Evolutionary conservation across 1,140 invertebrate genomes (phyloP).

Genomic region (Cheumatopsyche charites): DNA sequence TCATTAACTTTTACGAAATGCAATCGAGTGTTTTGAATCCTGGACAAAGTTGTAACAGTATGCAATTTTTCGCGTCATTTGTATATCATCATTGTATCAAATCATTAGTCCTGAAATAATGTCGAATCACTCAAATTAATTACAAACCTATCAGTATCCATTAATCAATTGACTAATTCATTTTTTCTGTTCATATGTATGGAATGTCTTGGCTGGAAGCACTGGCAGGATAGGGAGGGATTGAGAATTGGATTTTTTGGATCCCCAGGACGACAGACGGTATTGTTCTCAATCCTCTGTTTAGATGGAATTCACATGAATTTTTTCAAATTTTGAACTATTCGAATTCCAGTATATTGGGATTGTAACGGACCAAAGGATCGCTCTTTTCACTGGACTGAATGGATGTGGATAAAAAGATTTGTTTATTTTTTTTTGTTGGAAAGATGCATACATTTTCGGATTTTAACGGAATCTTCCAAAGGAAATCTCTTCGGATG

Average conservation of each 20-base stretch:
- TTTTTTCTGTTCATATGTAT: slow-evolving; percentile 50
- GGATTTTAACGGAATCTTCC: background rate
- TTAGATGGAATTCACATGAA: slow-evolving; percentile 23
- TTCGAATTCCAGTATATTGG: slow-evolving; percentile 16
- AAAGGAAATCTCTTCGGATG: slow-evolving; percentile 1
- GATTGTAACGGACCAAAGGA: slow-evolving; percentile 23
- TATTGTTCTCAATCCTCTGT: slow-evolving; percentile 39
- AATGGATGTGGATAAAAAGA: slow-evolving; percentile 10
- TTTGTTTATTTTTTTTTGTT: slow-evolving; percentile 6
- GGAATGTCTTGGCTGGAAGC: slow-evolving; percentile 44
- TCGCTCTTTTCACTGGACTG: slow-evolving; percentile 30
- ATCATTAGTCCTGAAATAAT: too few relatives aligned
- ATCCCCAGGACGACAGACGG: slow-evolving; percentile 28
- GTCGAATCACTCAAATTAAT: too few relatives aligned
- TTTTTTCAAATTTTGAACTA: slow-evolving; percentile 20
- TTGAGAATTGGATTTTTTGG: slow-evolving; percentile 41
- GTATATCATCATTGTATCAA: too few relatives aligned
- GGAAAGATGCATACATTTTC: background rate
- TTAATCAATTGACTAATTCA: slow-evolving; percentile 44
- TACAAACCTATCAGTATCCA: background rate
- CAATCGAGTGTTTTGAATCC: too few relatives aligned
- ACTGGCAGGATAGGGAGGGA: slow-evolving; percentile 40
- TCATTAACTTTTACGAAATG: too few relatives aligned
- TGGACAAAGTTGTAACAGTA: too few relatives aligned
- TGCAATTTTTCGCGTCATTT: too few relatives aligned